These are phyloP conservation scores for Novumbra hubbsi DNA, from an alignment of 2,797 vertebrate species.

Conservation along the genomic window DNA sequence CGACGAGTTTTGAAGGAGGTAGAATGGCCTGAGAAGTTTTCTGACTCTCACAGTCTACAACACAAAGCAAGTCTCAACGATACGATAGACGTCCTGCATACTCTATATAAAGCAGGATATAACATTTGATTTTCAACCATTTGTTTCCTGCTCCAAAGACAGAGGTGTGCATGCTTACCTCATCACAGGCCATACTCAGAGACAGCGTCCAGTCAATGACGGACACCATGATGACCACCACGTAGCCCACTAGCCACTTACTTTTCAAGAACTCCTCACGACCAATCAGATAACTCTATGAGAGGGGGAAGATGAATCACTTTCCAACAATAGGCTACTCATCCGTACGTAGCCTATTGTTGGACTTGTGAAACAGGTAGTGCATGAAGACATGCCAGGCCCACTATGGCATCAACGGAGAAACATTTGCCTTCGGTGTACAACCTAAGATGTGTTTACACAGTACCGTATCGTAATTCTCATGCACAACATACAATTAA, in stretches of 20 bases:
- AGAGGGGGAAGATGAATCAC: conserved; percentile 7
- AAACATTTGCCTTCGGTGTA: too few species aligned
- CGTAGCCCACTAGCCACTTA: conserved; percentile 78
- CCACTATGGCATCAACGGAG: too few species aligned
- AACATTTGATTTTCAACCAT: neutral
- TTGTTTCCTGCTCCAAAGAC: neutral
- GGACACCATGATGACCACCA: conserved; percentile 64
- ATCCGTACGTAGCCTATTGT: neutral
- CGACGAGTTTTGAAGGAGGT: conserved; percentile 82
- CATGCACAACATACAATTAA: too few species aligned
- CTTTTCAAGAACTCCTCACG: conserved; percentile 76
- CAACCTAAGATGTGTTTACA: too few species aligned
- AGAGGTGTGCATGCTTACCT: conserved; percentile 60
- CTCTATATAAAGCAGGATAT: too few species aligned
- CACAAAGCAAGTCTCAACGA: conserved; percentile 2
- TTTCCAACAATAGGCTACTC: neutral
- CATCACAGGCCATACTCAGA: conserved; percentile 64
- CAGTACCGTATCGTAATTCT: too few species aligned
- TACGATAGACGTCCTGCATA: too few species aligned
- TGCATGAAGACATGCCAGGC: too few species aligned
- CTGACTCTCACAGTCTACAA: conserved; percentile 70
- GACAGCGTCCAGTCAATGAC: conserved; percentile 74
- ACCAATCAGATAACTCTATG: conserved; percentile 78
- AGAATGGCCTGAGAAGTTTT: conserved; percentile 77
- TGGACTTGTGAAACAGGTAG: too few species aligned